Percentiles rank a stretch among this genome's conserved stretches.
Evolutionary conservation across 2,797 vertebrate species (phyloP).

Genomic region (Thamnophis elegans): DNA sequence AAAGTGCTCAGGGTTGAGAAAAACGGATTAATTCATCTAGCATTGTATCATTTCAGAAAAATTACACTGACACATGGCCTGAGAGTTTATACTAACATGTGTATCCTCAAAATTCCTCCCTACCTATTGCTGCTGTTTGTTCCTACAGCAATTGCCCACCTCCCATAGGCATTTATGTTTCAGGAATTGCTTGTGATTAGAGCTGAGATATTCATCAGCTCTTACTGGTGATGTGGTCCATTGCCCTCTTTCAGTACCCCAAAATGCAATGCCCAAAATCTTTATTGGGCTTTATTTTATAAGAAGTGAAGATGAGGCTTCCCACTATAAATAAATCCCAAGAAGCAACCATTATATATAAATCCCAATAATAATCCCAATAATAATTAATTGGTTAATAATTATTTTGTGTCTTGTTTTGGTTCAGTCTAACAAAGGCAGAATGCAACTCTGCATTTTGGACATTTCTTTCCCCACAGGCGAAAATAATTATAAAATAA

Average conservation of each 20-base stretch:
- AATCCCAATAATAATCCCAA: too few relatives aligned
- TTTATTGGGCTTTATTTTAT: not conserved
- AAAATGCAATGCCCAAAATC: not conserved
- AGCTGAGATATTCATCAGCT: not conserved
- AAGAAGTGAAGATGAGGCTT: too few relatives aligned
- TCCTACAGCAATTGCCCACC: not conserved
- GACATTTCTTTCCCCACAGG: not conserved
- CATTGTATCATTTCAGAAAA: not conserved
- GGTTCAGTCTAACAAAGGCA: not conserved
- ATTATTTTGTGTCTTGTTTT: not conserved
- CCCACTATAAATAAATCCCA: not conserved
- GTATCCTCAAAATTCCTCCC: not conserved
- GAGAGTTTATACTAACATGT: not conserved
- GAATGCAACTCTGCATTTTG: not conserved
- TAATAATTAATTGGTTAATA: not conserved
- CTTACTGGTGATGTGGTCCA: not conserved
- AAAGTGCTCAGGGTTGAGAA: not conserved
- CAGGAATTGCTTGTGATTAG: not conserved
- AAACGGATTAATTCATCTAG: not conserved
- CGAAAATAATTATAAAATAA: not conserved
- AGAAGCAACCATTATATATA: not conserved
- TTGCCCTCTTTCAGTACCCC: not conserved
- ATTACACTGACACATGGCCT: too few relatives aligned
- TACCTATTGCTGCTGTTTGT: too few relatives aligned
- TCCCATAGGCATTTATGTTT: not conserved